Percentiles rank a stretch among this genome's conserved stretches.
Evolutionary conservation across 2,797 vertebrate species (phyloP).

Genomic region (Onychomys torridus): DNA sequence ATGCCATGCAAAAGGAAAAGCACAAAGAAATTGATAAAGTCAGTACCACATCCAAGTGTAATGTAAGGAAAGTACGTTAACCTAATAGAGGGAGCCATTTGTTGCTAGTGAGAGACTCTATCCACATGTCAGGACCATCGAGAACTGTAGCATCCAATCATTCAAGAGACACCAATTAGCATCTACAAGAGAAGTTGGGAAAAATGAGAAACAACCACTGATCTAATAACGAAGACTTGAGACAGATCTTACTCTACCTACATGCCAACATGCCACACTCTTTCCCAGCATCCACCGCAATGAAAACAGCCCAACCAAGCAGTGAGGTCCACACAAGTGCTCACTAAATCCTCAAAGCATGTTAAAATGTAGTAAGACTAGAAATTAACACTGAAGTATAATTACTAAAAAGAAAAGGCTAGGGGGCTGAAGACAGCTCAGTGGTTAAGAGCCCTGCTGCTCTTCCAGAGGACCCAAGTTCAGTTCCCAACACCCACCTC

Average conservation of each 20-base stretch:
- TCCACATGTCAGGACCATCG: background rate
- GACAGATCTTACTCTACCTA: background rate
- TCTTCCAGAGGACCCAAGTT: background rate
- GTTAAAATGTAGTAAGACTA: slow-evolving; percentile 15
- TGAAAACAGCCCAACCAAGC: background rate
- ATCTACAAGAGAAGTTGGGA: background rate
- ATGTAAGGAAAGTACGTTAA: background rate
- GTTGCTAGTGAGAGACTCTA: slow-evolving; percentile 10
- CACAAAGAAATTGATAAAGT: slow-evolving; percentile 52
- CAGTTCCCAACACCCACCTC: background rate
- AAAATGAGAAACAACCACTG: slow-evolving; percentile 29
- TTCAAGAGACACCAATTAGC: slow-evolving; percentile 5
- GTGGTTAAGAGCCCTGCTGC: background rate
- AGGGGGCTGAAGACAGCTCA: background rate
- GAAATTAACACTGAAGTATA: slow-evolving; percentile 38
- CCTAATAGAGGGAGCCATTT: slow-evolving; percentile 29
- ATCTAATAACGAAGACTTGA: background rate
- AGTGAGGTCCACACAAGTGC: slow-evolving; percentile 30
- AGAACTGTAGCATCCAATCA: background rate
- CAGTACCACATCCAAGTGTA: background rate
- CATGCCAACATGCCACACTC: background rate
- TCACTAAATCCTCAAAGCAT: background rate
- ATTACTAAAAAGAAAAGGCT: slow-evolving; percentile 3
- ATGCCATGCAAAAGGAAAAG: background rate
- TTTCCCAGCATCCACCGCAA: background rate